Percentiles rank a stretch among this genome's conserved stretches.
phyloP scores from a whole-genome alignment of 2,797 vertebrate species.

The Threskiornis aethiopicus region DNA sequence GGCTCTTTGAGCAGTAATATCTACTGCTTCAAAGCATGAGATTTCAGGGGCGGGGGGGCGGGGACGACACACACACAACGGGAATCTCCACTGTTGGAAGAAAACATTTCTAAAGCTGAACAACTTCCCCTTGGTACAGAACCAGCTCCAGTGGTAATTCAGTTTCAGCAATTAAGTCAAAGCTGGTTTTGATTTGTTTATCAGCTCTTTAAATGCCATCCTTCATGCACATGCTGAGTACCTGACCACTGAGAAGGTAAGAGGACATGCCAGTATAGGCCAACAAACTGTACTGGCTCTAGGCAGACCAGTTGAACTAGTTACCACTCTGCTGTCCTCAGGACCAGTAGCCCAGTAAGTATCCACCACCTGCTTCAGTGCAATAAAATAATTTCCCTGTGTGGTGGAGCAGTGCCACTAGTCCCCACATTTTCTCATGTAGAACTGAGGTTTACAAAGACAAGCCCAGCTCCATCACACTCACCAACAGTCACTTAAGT shows the following conservation, averaged over 20 bases:
- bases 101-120: not conserved
- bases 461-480: not conserved
- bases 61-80: too few species aligned
- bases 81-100: not conserved
- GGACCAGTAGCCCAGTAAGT: not conserved
- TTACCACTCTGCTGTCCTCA: not conserved
- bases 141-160: not conserved
- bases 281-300: not conserved
- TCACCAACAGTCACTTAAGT: not conserved
- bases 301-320: not conserved
- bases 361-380: not conserved
- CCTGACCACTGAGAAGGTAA: not conserved
- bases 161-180: not conserved
- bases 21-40: not conserved
- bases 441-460: not conserved
- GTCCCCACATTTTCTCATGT: accelerated
- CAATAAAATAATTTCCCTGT: not conserved
- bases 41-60: not conserved
- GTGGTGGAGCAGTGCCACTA: not conserved
- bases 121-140: not conserved
- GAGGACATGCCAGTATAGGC: accelerated
- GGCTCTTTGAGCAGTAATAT: not conserved
- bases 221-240: not conserved
- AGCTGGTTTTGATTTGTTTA: not conserved
- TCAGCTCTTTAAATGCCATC: not conserved